Conservation (phyloP, 2,888 invertebrate genomes). For the Cantharis rufa region DNA sequence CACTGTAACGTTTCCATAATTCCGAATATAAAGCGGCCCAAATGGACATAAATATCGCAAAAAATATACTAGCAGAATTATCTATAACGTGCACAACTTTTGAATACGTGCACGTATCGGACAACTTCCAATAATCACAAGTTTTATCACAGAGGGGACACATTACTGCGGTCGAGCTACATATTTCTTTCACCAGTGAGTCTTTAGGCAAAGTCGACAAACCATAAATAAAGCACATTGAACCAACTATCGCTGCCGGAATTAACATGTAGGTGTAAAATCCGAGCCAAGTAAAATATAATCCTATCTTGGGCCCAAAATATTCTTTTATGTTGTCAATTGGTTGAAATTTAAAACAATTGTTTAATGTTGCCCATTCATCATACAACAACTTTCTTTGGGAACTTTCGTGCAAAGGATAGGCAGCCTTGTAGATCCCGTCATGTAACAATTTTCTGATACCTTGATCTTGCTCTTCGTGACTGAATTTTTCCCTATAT, state of each 20-base stretch:
- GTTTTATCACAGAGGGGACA: slow-evolving; percentile 79
- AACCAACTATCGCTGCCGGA: slow-evolving; percentile 70
- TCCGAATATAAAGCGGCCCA: slow-evolving; percentile 83
- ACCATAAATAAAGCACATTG: slow-evolving; percentile 69
- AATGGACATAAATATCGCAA: slow-evolving; percentile 80
- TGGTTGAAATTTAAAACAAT: slow-evolving; percentile 75
- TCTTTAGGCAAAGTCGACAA: slow-evolving; percentile 57
- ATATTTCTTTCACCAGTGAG: slow-evolving; percentile 62
- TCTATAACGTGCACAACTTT: slow-evolving; percentile 80
- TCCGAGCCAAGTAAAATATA: slow-evolving; percentile 85
- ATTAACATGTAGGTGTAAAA: slow-evolving; percentile 85
- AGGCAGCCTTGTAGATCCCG: slow-evolving; percentile 70
- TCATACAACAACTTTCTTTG: slow-evolving; percentile 62
- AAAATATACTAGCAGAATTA: slow-evolving; percentile 77
- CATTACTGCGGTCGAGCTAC: slow-evolving; percentile 68
- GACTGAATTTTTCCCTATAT: slow-evolving; percentile 68
- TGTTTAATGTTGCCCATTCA: slow-evolving; percentile 73
- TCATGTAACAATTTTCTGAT: slow-evolving; percentile 69
- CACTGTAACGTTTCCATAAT: slow-evolving; percentile 81
- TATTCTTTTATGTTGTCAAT: slow-evolving; percentile 77
- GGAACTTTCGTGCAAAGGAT: slow-evolving; percentile 69
- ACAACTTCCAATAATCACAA: slow-evolving; percentile 76
- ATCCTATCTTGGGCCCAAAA: slow-evolving; percentile 75
- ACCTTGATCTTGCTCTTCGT: slow-evolving; percentile 64
- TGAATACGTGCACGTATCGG: slow-evolving; percentile 72